phyloP scores from a whole-genome alignment of 2,888 invertebrate genomes.

The Pimpla rufipes region DNA sequence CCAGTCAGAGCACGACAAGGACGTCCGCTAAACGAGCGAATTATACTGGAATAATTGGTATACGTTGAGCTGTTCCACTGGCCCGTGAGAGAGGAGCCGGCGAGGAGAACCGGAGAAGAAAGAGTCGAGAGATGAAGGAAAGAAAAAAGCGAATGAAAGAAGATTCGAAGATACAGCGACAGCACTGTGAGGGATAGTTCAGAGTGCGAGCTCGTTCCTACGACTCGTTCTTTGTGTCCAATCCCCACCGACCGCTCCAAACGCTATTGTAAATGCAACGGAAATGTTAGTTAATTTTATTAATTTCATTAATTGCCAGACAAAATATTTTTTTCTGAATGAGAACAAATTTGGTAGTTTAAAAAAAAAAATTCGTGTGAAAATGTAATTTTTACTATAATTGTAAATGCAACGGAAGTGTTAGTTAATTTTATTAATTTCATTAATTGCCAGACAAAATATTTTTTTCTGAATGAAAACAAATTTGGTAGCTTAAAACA shows the following conservation, averaged over 20 bases:
- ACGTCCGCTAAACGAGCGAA: conserved; percentile 81
- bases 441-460: too few species aligned
- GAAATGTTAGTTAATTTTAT: too few species aligned
- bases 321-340: too few species aligned
- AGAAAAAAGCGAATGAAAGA: conserved; percentile 2
- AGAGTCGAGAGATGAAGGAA: conserved; percentile 37
- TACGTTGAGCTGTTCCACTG: conserved; percentile 68
- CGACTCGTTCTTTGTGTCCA: conserved; percentile 39
- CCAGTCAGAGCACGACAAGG: conserved; percentile 76
- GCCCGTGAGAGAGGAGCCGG: conserved; percentile 54
- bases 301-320: too few species aligned
- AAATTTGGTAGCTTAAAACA: too few species aligned
- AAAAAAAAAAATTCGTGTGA: too few species aligned
- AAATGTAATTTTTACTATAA: too few species aligned
- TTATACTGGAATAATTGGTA: conserved; percentile 80
- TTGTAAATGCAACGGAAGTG: too few species aligned
- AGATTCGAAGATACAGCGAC: conserved; percentile 29
- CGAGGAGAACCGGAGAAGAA: conserved; percentile 51
- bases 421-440: too few species aligned
- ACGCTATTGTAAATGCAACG: too few species aligned
- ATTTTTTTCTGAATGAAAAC: too few species aligned
- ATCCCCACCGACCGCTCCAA: neutral
- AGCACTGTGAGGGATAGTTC: conserved; percentile 24
- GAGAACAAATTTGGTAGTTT: too few species aligned
- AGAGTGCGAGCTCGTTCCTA: conserved; percentile 3